phyloP scores from a whole-genome alignment of 35 echinoderm and acorn worm species.

The Eucidaris tribuloides region DNA sequence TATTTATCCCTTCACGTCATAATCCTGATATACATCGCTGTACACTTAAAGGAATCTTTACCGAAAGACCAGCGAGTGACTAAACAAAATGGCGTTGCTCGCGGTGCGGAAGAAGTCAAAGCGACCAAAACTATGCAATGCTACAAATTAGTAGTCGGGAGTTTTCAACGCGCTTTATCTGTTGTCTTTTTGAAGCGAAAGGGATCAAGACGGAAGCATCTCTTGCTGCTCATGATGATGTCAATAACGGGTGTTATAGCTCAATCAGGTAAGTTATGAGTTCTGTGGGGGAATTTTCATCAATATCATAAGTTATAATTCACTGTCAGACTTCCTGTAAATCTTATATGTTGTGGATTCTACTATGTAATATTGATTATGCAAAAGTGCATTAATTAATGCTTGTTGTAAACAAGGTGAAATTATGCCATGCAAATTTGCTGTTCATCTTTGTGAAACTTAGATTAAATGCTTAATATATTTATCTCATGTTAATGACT shows the following conservation, averaged over 20 bases:
- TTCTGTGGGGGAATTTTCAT: too few species aligned
- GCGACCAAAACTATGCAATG: constrained; percentile 19
- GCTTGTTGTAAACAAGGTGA: too few species aligned
- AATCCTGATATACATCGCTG: constrained; percentile 31
- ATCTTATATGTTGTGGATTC: too few species aligned
- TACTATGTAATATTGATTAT: too few species aligned
- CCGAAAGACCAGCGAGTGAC: neutral
- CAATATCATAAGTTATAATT: too few species aligned
- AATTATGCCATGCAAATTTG: too few species aligned
- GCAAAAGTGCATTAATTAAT: too few species aligned
- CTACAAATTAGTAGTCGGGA: constrained; percentile 17
- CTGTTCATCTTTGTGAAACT: too few species aligned
- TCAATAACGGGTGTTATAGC: constrained; percentile 40
- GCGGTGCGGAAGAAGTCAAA: neutral
- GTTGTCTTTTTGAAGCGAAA: constrained; percentile 61
- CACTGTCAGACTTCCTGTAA: too few species aligned
- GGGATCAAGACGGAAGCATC: constrained; percentile 54
- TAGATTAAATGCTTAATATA: too few species aligned
- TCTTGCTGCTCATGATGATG: constrained; percentile 44
- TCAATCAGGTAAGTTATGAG: constrained; percentile 36
- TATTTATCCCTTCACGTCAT: constrained; percentile 44
- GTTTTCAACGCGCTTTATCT: constrained; percentile 33
- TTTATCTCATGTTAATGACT: too few species aligned
- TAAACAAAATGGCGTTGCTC: constrained; percentile 41
- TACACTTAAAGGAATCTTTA: constrained; percentile 51